These are phyloP conservation scores for Drosophila kanapiae DNA, from an alignment of 1,140 invertebrate species.

Conservation along the genomic window DNA sequence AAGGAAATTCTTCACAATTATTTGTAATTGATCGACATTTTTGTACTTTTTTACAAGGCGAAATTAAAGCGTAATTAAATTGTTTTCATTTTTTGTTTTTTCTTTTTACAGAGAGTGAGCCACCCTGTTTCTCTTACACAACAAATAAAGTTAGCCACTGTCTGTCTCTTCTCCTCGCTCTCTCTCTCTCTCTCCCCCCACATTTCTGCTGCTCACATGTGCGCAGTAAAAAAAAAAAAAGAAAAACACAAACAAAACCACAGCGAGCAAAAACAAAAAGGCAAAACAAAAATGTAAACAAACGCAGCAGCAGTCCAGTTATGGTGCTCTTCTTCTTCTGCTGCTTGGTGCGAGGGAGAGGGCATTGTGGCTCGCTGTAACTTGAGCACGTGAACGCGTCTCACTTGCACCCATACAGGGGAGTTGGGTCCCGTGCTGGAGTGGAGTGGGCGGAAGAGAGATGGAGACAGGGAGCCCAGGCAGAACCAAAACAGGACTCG, in stretches of 20 bases:
- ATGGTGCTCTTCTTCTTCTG: constrained; percentile 52
- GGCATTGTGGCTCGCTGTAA: constrained; percentile 43
- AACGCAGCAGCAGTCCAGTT: constrained; percentile 52
- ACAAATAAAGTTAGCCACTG: constrained; percentile 62
- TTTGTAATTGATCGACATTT: constrained; percentile 14
- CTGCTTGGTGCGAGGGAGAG: constrained; percentile 19
- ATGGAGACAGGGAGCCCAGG: constrained; percentile 5
- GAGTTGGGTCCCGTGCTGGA: constrained; percentile 40
- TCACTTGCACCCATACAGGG: constrained; percentile 52
- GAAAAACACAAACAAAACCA: constrained; percentile 33
- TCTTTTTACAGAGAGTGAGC: constrained; percentile 7
- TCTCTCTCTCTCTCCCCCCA: constrained; percentile 33
- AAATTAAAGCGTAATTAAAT: constrained; percentile 34
- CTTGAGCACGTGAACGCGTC: constrained; percentile 71
- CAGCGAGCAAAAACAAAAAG: constrained; percentile 64
- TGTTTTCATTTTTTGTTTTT: constrained; percentile 5
- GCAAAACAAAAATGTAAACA: constrained; percentile 74
- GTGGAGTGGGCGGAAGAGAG: constrained; percentile 37
- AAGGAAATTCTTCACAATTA: constrained; percentile 13
- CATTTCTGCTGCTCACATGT: constrained; percentile 62
- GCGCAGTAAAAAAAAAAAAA: constrained; percentile 65
- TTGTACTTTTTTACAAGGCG: constrained; percentile 13
- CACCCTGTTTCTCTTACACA: constrained; percentile 75
- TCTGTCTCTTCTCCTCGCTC: constrained; percentile 16
- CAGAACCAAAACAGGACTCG: constrained; percentile 57